Evolutionary conservation across 92 coral and sea anemone genomes (phyloP), one percentile per base, ranked within the genome.

Genomic region (Bergia sp.): DNA sequence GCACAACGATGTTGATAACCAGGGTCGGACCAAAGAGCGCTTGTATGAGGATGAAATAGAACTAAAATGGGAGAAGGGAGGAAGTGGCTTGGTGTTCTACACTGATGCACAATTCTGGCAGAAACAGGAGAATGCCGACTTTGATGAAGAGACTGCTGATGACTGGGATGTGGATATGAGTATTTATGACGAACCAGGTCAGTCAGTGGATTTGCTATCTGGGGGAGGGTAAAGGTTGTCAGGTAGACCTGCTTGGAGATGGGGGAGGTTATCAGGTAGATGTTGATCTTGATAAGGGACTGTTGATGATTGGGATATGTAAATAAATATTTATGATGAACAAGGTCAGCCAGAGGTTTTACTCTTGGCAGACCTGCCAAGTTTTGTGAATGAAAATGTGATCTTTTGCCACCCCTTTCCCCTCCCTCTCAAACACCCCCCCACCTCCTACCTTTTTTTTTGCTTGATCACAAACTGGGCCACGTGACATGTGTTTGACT

Each of bases 151-250:
- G 78, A 97, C 98, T 42, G 97, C 91, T 6, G 99, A 97, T 94
- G 99, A 97, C 78, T 97, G 99, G 99, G 98, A 97, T 91, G 94
- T 97, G n/a, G 98, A 97, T 86, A 97, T 97, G 99, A 93, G 98
- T 53, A 87, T 97, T 39, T 97, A 97, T 89, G 98, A 97, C 69
- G 94, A 97, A 82, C 95, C 94, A 91, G 99, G 99, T 97, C 38
- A 69, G n/a, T 16, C 29, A 20, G 29, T 61, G 69, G 4, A 23
- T 21, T 18, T 20, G 29, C 21, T 0, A 23, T 0, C 69, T 18
- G 69, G 69, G 69, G 69, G n/a, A 15, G 23, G 29, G 69, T 7
- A 7, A 3, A 10, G 50, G 50, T 45, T 16, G 12, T 57, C 65
- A 57, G 1, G 20, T 57, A 57, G 18, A 57, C 29, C 29, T 29